Evolutionary conservation across 2,797 vertebrate species (phyloP).

Genomic region (Antennarius maculatus): DNA sequence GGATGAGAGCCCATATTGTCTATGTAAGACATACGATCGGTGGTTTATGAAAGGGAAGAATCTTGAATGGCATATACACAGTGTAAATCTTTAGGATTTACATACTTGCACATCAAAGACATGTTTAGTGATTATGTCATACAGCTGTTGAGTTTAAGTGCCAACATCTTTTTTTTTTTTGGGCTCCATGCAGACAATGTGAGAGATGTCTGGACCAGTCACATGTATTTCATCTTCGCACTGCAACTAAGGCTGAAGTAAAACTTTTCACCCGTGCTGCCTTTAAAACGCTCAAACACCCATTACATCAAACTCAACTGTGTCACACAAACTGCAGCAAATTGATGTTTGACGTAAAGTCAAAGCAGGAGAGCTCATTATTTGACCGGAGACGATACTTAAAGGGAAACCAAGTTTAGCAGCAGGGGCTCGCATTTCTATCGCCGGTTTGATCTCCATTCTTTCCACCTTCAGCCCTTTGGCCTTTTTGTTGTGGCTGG

Average conservation of each 20-base stretch:
- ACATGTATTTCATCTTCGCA: too few species aligned
- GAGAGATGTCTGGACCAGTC: too few species aligned
- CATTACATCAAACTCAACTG: constrained; percentile 9
- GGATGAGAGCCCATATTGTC: too few species aligned
- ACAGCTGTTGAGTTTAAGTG: too few species aligned
- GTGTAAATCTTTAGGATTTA: too few species aligned
- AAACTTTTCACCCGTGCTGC: neutral
- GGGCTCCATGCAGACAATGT: too few species aligned
- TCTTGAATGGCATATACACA: too few species aligned
- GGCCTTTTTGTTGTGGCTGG: constrained; percentile 59
- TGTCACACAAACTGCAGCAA: constrained; percentile 25
- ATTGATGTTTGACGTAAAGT: constrained; percentile 24
- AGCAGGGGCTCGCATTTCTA: neutral
- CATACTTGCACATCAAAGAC: too few species aligned
- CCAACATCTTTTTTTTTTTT: too few species aligned
- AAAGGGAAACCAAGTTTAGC: constrained; percentile 21
- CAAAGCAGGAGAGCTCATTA: constrained; percentile 17
- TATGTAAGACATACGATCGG: too few species aligned
- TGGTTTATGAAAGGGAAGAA: too few species aligned
- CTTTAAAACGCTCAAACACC: neutral
- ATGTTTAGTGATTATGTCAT: too few species aligned
- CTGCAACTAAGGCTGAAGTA: neutral
- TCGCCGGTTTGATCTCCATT: constrained; percentile 29
- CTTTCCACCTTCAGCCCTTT: constrained; percentile 17
- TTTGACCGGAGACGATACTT: constrained; percentile 23